Evolutionary conservation across 2,888 invertebrate genomes (phyloP), one percentile per base, ranked within the genome.

Genomic region (Drosophila pseudotalamancana): DNA sequence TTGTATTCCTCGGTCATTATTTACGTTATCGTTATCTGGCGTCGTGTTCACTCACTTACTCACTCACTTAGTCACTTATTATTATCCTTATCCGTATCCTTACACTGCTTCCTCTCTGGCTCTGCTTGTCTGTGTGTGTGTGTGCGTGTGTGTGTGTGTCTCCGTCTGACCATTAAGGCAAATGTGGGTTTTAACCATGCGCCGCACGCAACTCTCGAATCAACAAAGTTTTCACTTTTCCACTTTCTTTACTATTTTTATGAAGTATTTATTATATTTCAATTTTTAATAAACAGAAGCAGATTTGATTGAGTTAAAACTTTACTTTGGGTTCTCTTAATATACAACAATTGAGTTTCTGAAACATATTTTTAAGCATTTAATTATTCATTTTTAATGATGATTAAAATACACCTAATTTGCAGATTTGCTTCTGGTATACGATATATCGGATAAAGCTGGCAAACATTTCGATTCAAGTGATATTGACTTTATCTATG

Each of bases 1-100:
- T 45, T 19, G 16, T 32, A 29, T 34, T 39, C 75, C 71, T 70
- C 69, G 77, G 77, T 77, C 88, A 85, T 88, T 89, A 88, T 88
- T 88, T 81, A 85, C 83, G 67, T 80, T 85, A 86, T 86, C 87
- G 69, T 78, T 85, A 81, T 81, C 76, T 79, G 74, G 46, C 56
- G 51, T 56, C 62, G 64, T 62, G 67, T 62, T 61, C 74, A 69
- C 77, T 66, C 70, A 75, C 69, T 72, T 69, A 69, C 65, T 59
- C 76, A 76, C 72, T 66, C 71, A 79, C 83, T 82, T 73, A 73
- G 76, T 69, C 85, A 67, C 79, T 77, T 81, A 79, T 82, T 81
- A 77, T 82, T 65, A 72, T 81, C 66, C 78, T 76, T 63, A 54
- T 65, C 49, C 78, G 64, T 75, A 77, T 14, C 25, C 25, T 42